phyloP scores from a whole-genome alignment of 2,113 vertebrate species.

The Peucedramus taeniatus region DNA sequence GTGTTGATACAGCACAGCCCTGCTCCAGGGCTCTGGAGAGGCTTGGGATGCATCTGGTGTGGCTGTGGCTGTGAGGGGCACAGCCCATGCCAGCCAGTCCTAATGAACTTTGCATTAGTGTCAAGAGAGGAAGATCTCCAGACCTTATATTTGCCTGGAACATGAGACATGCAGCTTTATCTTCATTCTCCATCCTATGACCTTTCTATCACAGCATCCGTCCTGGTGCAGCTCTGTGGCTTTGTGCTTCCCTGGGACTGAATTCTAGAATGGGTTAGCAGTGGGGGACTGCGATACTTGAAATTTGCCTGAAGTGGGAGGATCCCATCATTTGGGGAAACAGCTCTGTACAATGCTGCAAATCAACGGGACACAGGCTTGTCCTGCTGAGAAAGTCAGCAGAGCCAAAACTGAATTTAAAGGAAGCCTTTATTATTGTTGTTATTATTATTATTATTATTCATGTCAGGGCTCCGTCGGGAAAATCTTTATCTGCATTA shows the following conservation, averaged over 20 bases:
- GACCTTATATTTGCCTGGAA: background rate
- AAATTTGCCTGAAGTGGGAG: constrained; percentile 25
- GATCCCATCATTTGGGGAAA: background rate
- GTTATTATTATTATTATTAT: constrained; percentile 67
- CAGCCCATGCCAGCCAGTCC: background rate
- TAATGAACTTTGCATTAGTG: background rate
- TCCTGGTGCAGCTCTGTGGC: background rate
- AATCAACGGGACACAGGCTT: constrained; percentile 7
- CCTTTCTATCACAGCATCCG: background rate
- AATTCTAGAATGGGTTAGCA: background rate
- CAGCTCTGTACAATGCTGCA: background rate
- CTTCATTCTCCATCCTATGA: background rate
- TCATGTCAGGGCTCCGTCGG: constrained; percentile 62
- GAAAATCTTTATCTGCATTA: constrained; percentile 73
- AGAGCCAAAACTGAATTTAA: constrained; percentile 61
- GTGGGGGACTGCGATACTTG: background rate
- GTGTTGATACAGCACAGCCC: accelerated
- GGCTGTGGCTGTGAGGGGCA: background rate
- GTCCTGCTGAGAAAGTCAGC: constrained; percentile 58
- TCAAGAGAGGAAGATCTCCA: background rate
- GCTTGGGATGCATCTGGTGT: background rate
- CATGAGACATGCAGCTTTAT: accelerated
- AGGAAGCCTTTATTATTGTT: constrained; percentile 60
- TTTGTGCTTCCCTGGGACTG: background rate
- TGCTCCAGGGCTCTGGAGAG: background rate